These are phyloP conservation scores for Ariolimax columbianus DNA, from an alignment of 2,888 invertebrate genomes.

Conservation along the genomic window DNA sequence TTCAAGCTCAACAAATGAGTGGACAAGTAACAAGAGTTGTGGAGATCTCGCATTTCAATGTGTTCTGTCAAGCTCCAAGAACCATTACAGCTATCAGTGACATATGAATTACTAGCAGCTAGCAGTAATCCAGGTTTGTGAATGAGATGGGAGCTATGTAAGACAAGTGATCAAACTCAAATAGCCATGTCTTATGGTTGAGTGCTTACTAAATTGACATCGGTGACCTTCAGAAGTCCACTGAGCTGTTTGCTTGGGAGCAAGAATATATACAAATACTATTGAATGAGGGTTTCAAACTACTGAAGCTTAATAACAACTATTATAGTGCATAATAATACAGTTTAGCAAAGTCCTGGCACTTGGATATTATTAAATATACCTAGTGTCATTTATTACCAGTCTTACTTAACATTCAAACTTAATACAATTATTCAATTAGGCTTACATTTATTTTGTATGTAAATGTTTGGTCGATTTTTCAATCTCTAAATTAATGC, in stretches of 20 bases:
- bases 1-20: constrained; percentile 58
- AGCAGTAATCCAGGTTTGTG: not conserved
- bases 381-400: not conserved
- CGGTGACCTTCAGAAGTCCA: too few relatives aligned
- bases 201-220: too few relatives aligned
- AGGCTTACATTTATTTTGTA: not conserved
- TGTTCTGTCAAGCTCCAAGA: not conserved
- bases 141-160: not conserved
- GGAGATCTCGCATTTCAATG: not conserved
- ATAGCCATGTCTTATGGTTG: too few relatives aligned
- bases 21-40: not conserved
- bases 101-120: not conserved
- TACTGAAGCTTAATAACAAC: not conserved
- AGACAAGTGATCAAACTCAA: too few relatives aligned
- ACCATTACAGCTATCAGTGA: not conserved
- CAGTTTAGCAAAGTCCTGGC: not conserved
- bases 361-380: not conserved
- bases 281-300: too few relatives aligned
- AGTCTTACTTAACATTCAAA: not conserved
- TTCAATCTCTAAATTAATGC: too few relatives aligned
- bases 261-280: too few relatives aligned
- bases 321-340: not conserved
- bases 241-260: too few relatives aligned
- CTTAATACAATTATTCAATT: not conserved
- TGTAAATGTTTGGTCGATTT: too few relatives aligned